Evolutionary conservation across 2,888 invertebrate species (phyloP).

Genomic region (Lydus trimaculatus): DNA sequence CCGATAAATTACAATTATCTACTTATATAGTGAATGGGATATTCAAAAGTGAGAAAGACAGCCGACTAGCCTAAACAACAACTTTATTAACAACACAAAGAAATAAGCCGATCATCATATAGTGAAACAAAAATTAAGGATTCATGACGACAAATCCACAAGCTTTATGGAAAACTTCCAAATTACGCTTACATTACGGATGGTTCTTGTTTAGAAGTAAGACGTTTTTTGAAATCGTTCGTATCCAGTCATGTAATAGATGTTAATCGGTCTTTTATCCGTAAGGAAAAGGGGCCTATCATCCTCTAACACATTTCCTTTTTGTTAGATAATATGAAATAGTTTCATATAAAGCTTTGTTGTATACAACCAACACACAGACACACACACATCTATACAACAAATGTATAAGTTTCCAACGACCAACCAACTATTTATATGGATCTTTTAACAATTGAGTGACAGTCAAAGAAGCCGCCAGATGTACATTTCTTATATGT

Average conservation of each 20-base stretch:
- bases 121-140: neutral
- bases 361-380: neutral
- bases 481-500: constrained; percentile 46
- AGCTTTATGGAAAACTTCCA: neutral
- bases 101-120: constrained; percentile 24
- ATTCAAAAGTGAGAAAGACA: constrained; percentile 34
- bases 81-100: constrained; percentile 35
- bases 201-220: neutral
- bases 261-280: neutral
- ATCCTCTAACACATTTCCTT: neutral
- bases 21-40: constrained; percentile 43
- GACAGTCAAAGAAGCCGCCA: constrained; percentile 53
- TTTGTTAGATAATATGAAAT: neutral
- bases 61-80: constrained; percentile 36
- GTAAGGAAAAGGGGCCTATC: neutral
- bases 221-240: neutral
- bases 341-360: constrained; percentile 1
- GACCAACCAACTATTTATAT: constrained; percentile 50
- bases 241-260: neutral
- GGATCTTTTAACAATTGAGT: constrained; percentile 55
- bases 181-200: neutral
- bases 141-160: neutral
- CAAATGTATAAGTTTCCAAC: constrained; percentile 21
- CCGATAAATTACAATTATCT: constrained; percentile 52
- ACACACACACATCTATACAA: neutral